phyloP scores from a whole-genome alignment of 2,113 vertebrate genomes.

The Polypterus senegalus region DNA sequence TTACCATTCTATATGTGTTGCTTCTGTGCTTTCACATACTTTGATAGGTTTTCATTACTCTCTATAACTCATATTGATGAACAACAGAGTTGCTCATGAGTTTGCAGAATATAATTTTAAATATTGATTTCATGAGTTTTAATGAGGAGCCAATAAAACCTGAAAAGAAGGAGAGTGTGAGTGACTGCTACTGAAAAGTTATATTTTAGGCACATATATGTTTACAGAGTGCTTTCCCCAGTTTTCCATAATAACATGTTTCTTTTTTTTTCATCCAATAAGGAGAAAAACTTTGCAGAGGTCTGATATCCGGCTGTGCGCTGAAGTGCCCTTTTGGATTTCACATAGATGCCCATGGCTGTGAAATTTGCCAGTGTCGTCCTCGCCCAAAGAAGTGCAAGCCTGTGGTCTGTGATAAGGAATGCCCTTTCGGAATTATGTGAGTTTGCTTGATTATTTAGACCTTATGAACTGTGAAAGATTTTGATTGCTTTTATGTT shows the following conservation, averaged over 20 bases:
- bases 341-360: constrained; percentile 61
- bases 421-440: constrained; percentile 75
- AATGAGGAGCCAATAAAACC: too few species aligned
- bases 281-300: constrained; percentile 65
- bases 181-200: background rate
- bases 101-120: too few species aligned
- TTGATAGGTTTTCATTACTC: too few species aligned
- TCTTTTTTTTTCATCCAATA: constrained; percentile 24
- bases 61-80: too few species aligned
- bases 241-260: background rate
- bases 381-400: constrained; percentile 71
- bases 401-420: constrained; percentile 61
- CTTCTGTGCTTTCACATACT: too few species aligned
- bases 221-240: background rate
- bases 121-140: too few species aligned
- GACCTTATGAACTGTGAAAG: too few species aligned
- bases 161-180: background rate
- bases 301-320: constrained; percentile 55
- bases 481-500: too few species aligned
- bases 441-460: constrained; percentile 42
- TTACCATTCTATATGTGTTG: too few species aligned
- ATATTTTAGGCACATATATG: background rate
- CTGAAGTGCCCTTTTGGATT: constrained; percentile 68
- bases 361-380: constrained; percentile 71
- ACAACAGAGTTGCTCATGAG: too few species aligned